Conservation (phyloP, 2,797 vertebrate species). For the Arnoldichthys spilopterus region DNA sequence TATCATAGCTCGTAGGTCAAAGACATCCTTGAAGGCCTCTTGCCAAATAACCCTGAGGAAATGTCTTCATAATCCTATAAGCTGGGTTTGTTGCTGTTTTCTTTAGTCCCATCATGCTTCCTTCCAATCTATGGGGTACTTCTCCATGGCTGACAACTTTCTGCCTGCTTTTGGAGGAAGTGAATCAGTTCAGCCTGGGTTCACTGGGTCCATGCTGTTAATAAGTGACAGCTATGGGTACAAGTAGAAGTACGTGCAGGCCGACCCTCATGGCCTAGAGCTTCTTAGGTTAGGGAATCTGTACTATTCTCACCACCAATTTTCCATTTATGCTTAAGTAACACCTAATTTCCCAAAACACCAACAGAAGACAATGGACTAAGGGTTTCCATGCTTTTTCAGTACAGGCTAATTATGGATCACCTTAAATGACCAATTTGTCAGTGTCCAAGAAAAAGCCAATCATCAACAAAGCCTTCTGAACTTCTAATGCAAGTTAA, state of each 20-base stretch:
- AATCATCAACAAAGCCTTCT: no score
- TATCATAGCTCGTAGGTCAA: no score
- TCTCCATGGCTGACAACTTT: background rate
- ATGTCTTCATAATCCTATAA: conserved; percentile 22
- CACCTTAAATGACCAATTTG: no score
- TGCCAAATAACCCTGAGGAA: background rate
- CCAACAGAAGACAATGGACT: background rate
- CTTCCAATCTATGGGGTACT: background rate
- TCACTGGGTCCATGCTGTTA: conserved; percentile 59
- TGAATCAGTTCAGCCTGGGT: conserved; percentile 33
- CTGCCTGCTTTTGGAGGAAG: conserved; percentile 24
- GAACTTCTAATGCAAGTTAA: no score
- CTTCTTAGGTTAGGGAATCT: background rate
- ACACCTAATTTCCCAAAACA: background rate
- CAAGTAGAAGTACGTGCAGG: conserved; percentile 41
- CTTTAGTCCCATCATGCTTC: conserved; percentile 26
- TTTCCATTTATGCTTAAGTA: background rate
- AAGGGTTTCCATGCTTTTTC: no score
- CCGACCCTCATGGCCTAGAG: conserved; percentile 25
- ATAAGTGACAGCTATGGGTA: conserved; percentile 50
- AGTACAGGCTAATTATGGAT: no score
- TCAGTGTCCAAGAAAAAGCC: no score
- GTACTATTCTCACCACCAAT: background rate
- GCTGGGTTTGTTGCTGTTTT: conserved; percentile 30
- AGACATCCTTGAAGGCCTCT: conserved; percentile 1